Conservation (phyloP, 2,113 vertebrate species). For the Ahaetulla prasina region DNA sequence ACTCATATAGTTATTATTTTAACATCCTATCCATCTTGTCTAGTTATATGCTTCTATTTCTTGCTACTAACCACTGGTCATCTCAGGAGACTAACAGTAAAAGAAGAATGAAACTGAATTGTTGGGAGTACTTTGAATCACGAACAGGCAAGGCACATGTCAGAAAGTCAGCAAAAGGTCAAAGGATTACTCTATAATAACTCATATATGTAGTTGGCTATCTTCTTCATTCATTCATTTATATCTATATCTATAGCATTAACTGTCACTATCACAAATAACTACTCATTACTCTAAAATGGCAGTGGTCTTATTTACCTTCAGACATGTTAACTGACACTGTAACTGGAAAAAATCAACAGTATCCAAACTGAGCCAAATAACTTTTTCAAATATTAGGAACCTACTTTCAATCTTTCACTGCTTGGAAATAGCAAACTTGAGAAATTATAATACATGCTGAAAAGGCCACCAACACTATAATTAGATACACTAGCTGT, state of each 20-base stretch:
- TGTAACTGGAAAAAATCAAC: background rate
- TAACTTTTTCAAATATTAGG: background rate
- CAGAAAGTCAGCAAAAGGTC: constrained; percentile 46
- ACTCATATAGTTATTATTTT: background rate
- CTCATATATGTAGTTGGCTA: background rate
- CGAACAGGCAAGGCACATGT: background rate
- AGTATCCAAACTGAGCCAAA: background rate
- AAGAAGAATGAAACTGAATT: constrained; percentile 38
- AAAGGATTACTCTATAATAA: constrained; percentile 43
- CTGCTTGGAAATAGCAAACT: background rate
- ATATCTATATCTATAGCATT: background rate
- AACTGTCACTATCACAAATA: background rate
- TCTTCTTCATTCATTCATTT: background rate
- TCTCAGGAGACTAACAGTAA: constrained; percentile 32
- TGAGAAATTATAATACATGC: background rate
- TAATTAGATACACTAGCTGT: background rate
- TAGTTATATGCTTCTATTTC: constrained; percentile 18
- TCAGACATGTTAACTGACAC: background rate
- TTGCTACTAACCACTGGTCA: constrained; percentile 1
- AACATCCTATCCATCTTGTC: rapidly evolving
- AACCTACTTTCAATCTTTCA: background rate
- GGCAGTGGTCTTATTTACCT: background rate
- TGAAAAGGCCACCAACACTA: background rate
- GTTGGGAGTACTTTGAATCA: background rate
- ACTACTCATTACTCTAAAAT: background rate